Conservation (phyloP, 2,888 invertebrate species). For the Scaptomyza cyrtandrae region DNA sequence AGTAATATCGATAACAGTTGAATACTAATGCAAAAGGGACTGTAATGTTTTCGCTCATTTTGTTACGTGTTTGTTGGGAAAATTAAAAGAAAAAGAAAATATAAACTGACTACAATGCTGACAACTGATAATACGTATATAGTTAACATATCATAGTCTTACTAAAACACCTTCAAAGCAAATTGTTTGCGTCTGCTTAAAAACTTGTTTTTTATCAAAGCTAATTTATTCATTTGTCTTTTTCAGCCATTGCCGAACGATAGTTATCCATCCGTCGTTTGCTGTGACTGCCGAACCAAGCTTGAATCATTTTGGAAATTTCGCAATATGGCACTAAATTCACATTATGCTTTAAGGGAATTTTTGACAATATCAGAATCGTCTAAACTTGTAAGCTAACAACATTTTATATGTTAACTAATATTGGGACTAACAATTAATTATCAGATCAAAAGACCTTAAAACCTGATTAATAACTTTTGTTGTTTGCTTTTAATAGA, state of each 20-base stretch:
- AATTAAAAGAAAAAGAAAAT: no score
- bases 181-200: not conserved
- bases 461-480: not conserved
- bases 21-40: not conserved
- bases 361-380: constrained; percentile 90
- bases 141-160: not conserved
- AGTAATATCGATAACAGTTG: constrained; percentile 9
- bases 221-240: not conserved
- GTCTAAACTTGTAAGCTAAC: constrained; percentile 85
- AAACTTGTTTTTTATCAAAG: not conserved
- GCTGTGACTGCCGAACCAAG: constrained; percentile 90
- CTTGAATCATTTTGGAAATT: constrained; percentile 91
- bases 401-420: not conserved
- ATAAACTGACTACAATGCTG: no score
- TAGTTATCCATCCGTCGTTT: constrained; percentile 91
- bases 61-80: not conserved
- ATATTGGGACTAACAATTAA: not conserved
- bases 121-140: no score
- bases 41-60: not conserved
- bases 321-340: constrained; percentile 90
- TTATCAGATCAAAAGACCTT: not conserved
- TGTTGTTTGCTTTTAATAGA: constrained; percentile 38
- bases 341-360: constrained; percentile 90
- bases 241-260: constrained; percentile 87
- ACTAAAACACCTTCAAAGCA: not conserved